Base-by-base conservation (phyloP, 2,113 vertebrate species). In the Catharus minimus region DNA sequence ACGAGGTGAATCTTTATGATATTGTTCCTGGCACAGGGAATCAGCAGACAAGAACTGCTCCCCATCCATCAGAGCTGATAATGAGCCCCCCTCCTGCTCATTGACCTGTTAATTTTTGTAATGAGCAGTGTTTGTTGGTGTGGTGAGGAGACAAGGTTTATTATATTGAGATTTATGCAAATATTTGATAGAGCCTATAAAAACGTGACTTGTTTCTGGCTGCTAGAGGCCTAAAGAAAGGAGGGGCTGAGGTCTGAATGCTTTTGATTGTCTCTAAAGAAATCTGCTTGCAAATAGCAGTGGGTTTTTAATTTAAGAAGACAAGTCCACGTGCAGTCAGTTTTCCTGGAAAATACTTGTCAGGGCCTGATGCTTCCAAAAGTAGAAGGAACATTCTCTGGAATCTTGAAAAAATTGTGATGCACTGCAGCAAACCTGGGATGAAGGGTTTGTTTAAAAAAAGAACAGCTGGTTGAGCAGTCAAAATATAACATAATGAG, bases 321-420 rank as follows among this genome's bases (percentile, higher is more conserved):
- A n/a, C 61, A 75, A 96, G 44, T 73, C 73, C 73, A 78, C 21
- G 77, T 50, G 47, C 57, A 94, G 41, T 61, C 30, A 94, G n/a
- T 64, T 95, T 95, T 81, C 79, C 67, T 85, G 64, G 61, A 92
- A 94, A 65, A 32, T 73, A 50, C 61, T 93, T 96, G 79, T 94
- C 72, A 88, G 72, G 41, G 46, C 39, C 90, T 81, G 55, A 32
- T 39, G 43, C 61, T 94, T 76, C 89, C 82, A 55, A 38, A 43
- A 88, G 58, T 74, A 65, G 55, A 94, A 94, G 88, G 46, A 88
- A 50, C 6, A 15, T 41, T 66, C 24, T 16, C 43, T 64, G 27
- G 62, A 79, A 84, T 66, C 36, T 77, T 15, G 2, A 61, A 86
- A 75, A 65, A 78, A 50, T 14, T 16, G 47, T 65, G 52, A 69